Evolutionary conservation across 2,113 vertebrate genomes (phyloP), one percentile per base, ranked within the genome.

Genomic region (Lasiurus cinereus): DNA sequence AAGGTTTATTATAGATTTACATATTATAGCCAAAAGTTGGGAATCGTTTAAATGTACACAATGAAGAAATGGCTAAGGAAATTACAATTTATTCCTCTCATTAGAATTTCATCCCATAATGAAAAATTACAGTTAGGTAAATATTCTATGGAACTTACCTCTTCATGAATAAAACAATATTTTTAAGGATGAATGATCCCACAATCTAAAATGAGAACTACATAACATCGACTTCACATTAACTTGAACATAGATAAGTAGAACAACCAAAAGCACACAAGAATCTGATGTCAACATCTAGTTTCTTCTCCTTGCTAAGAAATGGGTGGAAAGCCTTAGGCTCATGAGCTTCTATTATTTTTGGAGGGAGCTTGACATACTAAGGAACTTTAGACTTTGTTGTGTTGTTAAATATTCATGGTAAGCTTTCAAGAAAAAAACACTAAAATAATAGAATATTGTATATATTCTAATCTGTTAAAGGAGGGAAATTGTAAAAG

Each of bases 241-340:
- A 54, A 76, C 29, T 22, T 52, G 0, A 43, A 7, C 33, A 64
- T 0, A 56, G 56, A 31, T 52, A 54, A 50, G 46, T 43, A 83
- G 18, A 80, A 86, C 29, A 62, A 84, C 11, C 29, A 33, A 85
- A 64, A 62, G 39, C n/a, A 50, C 11, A 83, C n/a, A 4, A 43
- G 73, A 72, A 27, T 77, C 22, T 66, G 1, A 56, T 48, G 0
- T 33, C 48, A 69, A 39, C 0, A 59, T 33, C 39, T 52, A 90
- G 15, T 54, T 92, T 94, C 27, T 88, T 96, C 43, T 74, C 52
- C 36, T 79, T 46, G 8, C 48, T 54, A 85, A 92, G 31, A 96
- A 91, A 56, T 4, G 31, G 2, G 8, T 31, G 1, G 15, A 4
- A 54, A 52, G 9, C 29, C 29, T 77, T 19, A 74, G 2, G 22